A percentile compares a stretch with the other conserved stretches of the same genome.
These are phyloP conservation scores for Mycteria americana DNA, from an alignment of 2,797 vertebrate genomes.

Conservation along the genomic window DNA sequence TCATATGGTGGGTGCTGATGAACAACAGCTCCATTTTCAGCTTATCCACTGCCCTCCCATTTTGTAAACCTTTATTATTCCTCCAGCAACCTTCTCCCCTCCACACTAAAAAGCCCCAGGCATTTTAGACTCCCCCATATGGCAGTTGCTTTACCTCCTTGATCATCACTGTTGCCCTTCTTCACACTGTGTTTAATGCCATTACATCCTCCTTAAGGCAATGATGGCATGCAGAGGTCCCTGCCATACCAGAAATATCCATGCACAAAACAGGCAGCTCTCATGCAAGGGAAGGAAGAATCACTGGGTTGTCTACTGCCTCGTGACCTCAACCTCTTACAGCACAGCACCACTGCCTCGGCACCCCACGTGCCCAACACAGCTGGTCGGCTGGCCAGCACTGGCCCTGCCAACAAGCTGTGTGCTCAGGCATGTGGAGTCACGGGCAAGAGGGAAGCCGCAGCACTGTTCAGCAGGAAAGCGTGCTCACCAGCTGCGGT, in stretches of 20 bases:
- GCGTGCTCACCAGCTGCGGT: rapidly evolving
- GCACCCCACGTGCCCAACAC: rapidly evolving
- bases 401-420: background rate
- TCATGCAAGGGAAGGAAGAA: rapidly evolving
- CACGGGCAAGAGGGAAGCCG: rapidly evolving
- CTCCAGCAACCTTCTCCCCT: background rate
- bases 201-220: background rate
- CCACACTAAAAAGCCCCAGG: background rate
- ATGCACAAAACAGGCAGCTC: rapidly evolving
- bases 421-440: rapidly evolving
- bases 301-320: background rate
- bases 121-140: background rate
- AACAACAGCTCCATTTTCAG: background rate
- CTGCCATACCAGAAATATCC: rapidly evolving
- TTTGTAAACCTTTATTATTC: background rate
- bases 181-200: rapidly evolving
- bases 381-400: rapidly evolving
- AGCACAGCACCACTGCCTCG: rapidly evolving
- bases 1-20: background rate
- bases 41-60: background rate
- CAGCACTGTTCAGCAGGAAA: background rate
- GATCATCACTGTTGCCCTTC: background rate
- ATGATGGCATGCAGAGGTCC: rapidly evolving
- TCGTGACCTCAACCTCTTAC: rapidly evolving
- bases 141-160: background rate